Evolutionary conservation across 2,113 vertebrate genomes (phyloP).

Genomic region (Stegastes partitus): DNA sequence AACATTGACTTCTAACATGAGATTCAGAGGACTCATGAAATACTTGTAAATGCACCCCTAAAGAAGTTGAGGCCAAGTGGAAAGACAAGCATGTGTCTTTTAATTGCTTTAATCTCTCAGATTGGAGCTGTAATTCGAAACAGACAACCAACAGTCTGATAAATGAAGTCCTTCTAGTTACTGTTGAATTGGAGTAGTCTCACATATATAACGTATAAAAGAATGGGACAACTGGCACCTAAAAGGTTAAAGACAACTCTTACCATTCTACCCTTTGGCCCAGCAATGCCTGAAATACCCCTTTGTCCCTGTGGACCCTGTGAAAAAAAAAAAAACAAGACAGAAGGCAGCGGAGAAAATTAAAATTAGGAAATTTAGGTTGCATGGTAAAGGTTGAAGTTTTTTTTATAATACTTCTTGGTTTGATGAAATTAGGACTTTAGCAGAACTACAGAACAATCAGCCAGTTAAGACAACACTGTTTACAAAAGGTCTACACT

Average conservation of each 20-base stretch:
- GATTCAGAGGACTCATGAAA: constrained; percentile 29
- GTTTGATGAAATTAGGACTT: neutral
- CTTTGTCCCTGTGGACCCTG: constrained; percentile 90
- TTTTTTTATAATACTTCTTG: constrained; percentile 17
- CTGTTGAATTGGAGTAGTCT: neutral
- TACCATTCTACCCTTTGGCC: constrained; percentile 93
- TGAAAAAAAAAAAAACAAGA: constrained; percentile 14
- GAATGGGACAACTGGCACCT: neutral
- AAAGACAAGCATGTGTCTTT: constrained; percentile 35
- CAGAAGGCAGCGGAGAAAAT: neutral
- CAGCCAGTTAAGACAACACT: neutral
- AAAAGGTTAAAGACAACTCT: constrained; percentile 70
- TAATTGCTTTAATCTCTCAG: constrained; percentile 35
- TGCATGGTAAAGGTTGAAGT: neutral
- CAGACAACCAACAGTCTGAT: constrained; percentile 18
- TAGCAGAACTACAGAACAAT: neutral
- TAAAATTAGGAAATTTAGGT: neutral
- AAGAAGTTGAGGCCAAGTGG: constrained; percentile 21
- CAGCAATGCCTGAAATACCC: constrained; percentile 88
- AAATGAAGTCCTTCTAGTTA: constrained; percentile 14
- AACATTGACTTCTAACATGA: neutral
- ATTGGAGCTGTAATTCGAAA: constrained; percentile 36
- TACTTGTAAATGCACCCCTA: constrained; percentile 31
- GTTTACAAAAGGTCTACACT: constrained; percentile 41
- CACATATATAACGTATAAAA: neutral